These are phyloP conservation scores for Gambusia holbrooki DNA, from an alignment of 2,113 vertebrate genomes.

Conservation along the genomic window DNA sequence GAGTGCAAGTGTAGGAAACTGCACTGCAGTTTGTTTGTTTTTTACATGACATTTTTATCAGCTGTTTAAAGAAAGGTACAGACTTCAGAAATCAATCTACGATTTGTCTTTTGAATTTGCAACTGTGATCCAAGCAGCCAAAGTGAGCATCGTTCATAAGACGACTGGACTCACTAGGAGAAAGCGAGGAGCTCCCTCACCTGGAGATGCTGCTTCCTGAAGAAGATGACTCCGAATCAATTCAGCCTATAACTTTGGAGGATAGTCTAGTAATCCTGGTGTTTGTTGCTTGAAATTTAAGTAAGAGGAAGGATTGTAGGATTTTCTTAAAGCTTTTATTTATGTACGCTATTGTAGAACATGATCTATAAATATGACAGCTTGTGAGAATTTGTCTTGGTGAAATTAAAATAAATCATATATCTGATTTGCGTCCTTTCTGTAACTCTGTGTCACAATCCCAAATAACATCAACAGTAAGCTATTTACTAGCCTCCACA, in stretches of 20 bases:
- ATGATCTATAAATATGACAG: neutral
- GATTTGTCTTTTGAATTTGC: too few relatives aligned
- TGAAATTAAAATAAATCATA: neutral
- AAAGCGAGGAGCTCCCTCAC: too few relatives aligned
- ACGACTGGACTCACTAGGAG: too few relatives aligned
- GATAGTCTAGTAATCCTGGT: too few relatives aligned
- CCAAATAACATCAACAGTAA: slow-evolving; percentile 36
- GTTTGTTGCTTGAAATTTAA: too few relatives aligned
- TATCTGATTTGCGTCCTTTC: neutral
- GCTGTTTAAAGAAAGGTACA: too few relatives aligned
- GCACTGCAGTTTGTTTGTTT: neutral
- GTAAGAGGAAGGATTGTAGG: neutral
- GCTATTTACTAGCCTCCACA: slow-evolving; percentile 3
- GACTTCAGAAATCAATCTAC: neutral
- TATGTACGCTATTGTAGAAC: neutral
- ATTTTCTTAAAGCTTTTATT: neutral
- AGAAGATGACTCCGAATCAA: too few relatives aligned
- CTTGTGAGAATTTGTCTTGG: neutral
- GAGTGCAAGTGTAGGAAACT: neutral
- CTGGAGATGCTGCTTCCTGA: too few relatives aligned
- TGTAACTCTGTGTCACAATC: slow-evolving; percentile 3
- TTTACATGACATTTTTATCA: neutral
- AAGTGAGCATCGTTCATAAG: too few relatives aligned
- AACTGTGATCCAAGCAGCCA: too few relatives aligned
- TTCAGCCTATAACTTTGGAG: too few relatives aligned